Evolutionary conservation across 92 coral and sea anemone genomes (phyloP).

Genomic region (Phymanthus crucifer): DNA sequence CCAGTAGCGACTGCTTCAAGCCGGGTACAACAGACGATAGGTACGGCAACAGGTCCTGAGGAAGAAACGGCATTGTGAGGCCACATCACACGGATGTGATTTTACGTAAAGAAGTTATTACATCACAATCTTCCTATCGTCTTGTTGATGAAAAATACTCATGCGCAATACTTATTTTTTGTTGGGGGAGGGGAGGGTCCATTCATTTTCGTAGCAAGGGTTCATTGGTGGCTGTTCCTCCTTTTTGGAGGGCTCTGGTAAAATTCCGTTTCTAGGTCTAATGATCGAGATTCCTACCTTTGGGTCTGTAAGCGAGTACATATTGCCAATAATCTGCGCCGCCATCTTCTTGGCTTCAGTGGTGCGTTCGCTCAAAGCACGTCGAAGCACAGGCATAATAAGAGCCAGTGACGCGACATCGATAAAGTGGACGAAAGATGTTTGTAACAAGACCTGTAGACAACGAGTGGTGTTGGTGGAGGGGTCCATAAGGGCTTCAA

Average conservation of each 20-base stretch:
- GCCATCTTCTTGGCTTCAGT: constrained; percentile 99
- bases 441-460: constrained; percentile 82
- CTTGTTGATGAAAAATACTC: too few relatives aligned
- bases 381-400: constrained; percentile 96
- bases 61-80: neutral
- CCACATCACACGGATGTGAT: too few relatives aligned
- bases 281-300: too few relatives aligned
- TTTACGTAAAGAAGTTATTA: too few relatives aligned
- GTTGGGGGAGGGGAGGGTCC: too few relatives aligned
- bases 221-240: too few relatives aligned
- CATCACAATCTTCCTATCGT: neutral
- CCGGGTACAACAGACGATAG: constrained; percentile 92
- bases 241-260: too few relatives aligned
- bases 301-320: constrained; percentile 94
- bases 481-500: constrained; percentile 97
- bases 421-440: constrained; percentile 95
- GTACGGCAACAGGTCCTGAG: constrained; percentile 92
- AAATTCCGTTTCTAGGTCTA: too few relatives aligned
- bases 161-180: too few relatives aligned
- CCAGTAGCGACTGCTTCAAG: constrained; percentile 88
- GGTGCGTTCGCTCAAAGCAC: constrained; percentile 89
- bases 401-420: constrained; percentile 97
- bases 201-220: too few relatives aligned
- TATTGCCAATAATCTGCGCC: constrained; percentile 93
- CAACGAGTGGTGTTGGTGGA: constrained; percentile 88